phyloP scores from a whole-genome alignment of 1,140 invertebrate genomes.

The honey bee (Apis mellifera) region DNA sequence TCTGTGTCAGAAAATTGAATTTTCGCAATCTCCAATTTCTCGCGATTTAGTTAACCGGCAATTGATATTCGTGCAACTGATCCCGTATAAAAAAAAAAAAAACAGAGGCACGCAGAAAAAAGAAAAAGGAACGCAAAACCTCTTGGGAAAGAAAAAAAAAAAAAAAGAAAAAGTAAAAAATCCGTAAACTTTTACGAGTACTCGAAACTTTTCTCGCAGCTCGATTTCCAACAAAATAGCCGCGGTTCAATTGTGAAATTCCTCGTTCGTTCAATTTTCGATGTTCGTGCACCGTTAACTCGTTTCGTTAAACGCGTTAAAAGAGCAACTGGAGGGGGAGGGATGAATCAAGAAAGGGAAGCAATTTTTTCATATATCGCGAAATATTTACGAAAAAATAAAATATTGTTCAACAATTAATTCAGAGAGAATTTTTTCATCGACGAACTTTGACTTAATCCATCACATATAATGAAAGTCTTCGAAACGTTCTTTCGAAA shows the following conservation, averaged over 20 bases:
- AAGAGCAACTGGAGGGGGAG: neutral
- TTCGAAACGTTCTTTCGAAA: neutral
- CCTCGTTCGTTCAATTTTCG: constrained; percentile 16
- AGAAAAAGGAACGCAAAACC: neutral
- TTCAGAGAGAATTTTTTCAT: neutral
- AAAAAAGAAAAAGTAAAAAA: neutral
- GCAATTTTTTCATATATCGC: constrained; percentile 3
- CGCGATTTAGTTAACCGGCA: neutral
- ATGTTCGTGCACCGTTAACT: neutral
- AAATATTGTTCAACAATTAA: neutral
- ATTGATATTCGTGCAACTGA: neutral
- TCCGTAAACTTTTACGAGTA: neutral
- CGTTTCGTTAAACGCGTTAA: neutral
- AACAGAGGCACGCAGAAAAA: neutral
- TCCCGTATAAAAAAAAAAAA: neutral
- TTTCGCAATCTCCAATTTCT: constrained; percentile 6
- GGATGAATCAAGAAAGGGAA: neutral
- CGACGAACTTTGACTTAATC: neutral
- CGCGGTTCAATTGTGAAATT: constrained; percentile 3
- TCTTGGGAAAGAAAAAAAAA: neutral
- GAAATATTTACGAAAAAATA: neutral
- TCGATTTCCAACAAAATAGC: constrained; percentile 1
- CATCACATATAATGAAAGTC: too few relatives aligned
- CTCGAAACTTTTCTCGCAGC: neutral
- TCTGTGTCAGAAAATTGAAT: neutral